Evolutionary conservation across 2,888 invertebrate genomes (phyloP).

Genomic region (Nudaria mundana): DNA sequence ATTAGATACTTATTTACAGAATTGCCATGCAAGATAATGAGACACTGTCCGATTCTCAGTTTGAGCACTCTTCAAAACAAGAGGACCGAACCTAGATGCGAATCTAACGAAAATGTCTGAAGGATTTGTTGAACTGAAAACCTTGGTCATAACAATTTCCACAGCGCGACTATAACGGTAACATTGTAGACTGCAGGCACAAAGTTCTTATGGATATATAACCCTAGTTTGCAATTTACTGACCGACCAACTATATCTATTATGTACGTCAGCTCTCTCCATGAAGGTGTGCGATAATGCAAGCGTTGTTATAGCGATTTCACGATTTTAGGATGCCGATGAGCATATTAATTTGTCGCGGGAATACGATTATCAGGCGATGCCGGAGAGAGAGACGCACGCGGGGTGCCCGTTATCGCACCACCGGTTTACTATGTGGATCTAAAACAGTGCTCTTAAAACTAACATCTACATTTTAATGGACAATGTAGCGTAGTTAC

Average conservation of each 20-base stretch:
- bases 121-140: conserved; percentile 24
- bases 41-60: conserved; percentile 34
- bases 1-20: conserved; percentile 26
- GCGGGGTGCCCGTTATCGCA: conserved; percentile 50
- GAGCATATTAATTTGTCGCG: conserved; percentile 80
- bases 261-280: conserved; percentile 72
- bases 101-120: conserved; percentile 52
- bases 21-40: conserved; percentile 41
- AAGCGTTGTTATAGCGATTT: conserved; percentile 56
- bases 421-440: too few relatives aligned
- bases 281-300: conserved; percentile 67
- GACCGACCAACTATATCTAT: conserved; percentile 76
- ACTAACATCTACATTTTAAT: too few relatives aligned
- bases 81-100: conserved; percentile 33
- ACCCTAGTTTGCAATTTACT: conserved; percentile 69
- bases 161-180: conserved; percentile 19
- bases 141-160: conserved; percentile 24
- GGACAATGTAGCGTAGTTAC: too few relatives aligned
- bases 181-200: neutral
- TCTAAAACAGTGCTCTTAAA: too few relatives aligned
- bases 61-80: conserved; percentile 35
- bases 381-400: conserved; percentile 31
- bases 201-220: conserved; percentile 43
- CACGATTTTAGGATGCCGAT: conserved; percentile 68
- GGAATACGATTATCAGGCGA: conserved; percentile 70